phyloP scores from a whole-genome alignment of 2,888 invertebrate genomes.

The Cancer borealis region DNA sequence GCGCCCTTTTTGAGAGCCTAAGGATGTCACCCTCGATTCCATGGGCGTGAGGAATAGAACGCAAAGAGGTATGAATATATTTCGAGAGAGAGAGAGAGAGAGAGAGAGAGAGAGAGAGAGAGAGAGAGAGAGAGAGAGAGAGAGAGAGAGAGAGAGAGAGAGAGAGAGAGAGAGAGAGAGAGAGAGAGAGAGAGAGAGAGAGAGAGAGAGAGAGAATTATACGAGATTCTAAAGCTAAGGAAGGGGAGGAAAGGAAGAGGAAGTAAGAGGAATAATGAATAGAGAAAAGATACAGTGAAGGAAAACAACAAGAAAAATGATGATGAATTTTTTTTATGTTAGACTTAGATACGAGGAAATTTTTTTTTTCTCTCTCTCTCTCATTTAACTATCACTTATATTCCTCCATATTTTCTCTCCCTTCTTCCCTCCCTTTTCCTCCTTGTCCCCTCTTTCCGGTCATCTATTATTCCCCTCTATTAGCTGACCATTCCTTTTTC shows the following conservation, averaged over 20 bases:
- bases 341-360: too few relatives aligned
- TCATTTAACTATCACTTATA: too few relatives aligned
- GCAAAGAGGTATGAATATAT: neutral
- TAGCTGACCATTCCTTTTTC: neutral
- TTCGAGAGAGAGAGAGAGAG: neutral
- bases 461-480: neutral
- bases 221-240: neutral
- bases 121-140: neutral
- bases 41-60: neutral
- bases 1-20: too few relatives aligned
- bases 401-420: too few relatives aligned
- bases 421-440: too few relatives aligned
- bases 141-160: too few relatives aligned
- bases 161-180: neutral
- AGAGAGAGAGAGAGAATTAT: neutral
- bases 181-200: neutral
- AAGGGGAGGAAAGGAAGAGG: slow-evolving; percentile 35
- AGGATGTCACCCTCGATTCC: too few relatives aligned
- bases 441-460: neutral
- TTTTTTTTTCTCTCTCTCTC: neutral
- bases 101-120: neutral
- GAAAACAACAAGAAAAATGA: neutral
- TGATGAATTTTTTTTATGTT: too few relatives aligned
- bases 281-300: neutral
- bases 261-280: neutral